Percentiles rank a stretch among this genome's conserved stretches.
phyloP scores from a whole-genome alignment of 2,888 invertebrate genomes.

The Hermodice carunculata region DNA sequence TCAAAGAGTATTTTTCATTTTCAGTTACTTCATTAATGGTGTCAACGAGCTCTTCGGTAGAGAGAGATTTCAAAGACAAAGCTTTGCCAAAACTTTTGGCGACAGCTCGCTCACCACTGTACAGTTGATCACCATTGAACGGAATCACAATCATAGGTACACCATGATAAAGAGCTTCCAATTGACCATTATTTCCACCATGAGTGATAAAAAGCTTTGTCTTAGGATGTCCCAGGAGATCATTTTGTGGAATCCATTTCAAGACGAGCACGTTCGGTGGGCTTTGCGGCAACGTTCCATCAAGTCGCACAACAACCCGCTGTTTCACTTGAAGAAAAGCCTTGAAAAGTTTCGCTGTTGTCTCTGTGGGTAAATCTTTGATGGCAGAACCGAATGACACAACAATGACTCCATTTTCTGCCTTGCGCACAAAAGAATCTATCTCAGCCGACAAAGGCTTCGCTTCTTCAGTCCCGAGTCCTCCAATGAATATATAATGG shows the following conservation, averaged over 20 bases:
- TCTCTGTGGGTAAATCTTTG: not conserved
- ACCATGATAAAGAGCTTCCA: constrained; percentile 49
- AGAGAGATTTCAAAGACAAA: constrained; percentile 13
- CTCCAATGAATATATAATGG: constrained; percentile 26
- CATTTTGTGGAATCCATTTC: constrained; percentile 37
- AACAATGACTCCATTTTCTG: constrained; percentile 8
- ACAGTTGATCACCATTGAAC: constrained; percentile 42
- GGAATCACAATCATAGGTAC: constrained; percentile 50
- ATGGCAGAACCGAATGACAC: constrained; percentile 19
- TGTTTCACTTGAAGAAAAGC: not conserved
- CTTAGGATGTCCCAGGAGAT: constrained; percentile 45
- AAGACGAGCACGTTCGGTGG: constrained; percentile 16
- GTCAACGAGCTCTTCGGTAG: constrained; percentile 26
- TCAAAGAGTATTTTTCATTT: constrained; percentile 31
- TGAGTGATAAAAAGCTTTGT: constrained; percentile 49
- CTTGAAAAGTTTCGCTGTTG: not conserved
- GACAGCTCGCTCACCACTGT: constrained; percentile 38
- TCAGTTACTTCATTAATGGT: constrained; percentile 32
- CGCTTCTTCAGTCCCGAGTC: constrained; percentile 17
- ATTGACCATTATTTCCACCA: constrained; percentile 48
- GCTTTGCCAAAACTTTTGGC: constrained; percentile 32
- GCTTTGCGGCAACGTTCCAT: not conserved
- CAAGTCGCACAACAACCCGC: not conserved
- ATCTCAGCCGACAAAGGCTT: constrained; percentile 19
- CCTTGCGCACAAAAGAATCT: constrained; percentile 3